Evolutionary conservation across 2,888 invertebrate genomes (phyloP), one percentile per base, ranked within the genome.

Genomic region (Iphiclides podalirius): DNA sequence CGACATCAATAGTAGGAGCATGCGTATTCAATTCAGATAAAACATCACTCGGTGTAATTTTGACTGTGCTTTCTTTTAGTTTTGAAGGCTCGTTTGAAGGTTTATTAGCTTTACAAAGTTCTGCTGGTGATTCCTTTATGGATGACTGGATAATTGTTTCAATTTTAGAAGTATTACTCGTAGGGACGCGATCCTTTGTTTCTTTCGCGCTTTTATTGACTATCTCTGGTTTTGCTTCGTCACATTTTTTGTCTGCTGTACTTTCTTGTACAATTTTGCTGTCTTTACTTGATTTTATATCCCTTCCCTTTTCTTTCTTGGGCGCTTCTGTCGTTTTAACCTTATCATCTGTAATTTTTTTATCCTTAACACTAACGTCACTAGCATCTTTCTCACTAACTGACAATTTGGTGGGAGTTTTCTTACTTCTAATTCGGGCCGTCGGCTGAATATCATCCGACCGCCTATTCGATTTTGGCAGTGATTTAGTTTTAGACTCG

Each of bases 341-440:
- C 54, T 39, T 50, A 35, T 54, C 52, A 44, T 48, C 44, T 28
- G 12, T 12, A 23, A 47, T 42, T 31, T 52, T 47, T 48, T 43
- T 62, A 59, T 65, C 64, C 64, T 72, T 80, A 80, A 60, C 61
- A 64, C 70, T 76, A 72, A 60, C 58, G 56, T 72, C 75, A 67
- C 64, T 67, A 65, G 62, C 54, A 47, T 59, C 55, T 60, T 57
- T 68, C 65, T 70, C 70, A 68, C 69, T 72, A 74, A 68, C 67
- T 68, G 71, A 67, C 66, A 72, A 72, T 61, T 58, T 70, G 80
- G 84, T 77, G 83, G 85, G 80, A 67, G 79, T 71, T 71, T 69
- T 74, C 71, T 71, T 80, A 76, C 74, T 56, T 66, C 75, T 79
- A 79, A 60, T 54, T 59, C 66, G 68, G 64, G 66, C 66, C 53